Conservation (phyloP, 1,140 invertebrate species). For the Caenorhabditis briggsae region DNA sequence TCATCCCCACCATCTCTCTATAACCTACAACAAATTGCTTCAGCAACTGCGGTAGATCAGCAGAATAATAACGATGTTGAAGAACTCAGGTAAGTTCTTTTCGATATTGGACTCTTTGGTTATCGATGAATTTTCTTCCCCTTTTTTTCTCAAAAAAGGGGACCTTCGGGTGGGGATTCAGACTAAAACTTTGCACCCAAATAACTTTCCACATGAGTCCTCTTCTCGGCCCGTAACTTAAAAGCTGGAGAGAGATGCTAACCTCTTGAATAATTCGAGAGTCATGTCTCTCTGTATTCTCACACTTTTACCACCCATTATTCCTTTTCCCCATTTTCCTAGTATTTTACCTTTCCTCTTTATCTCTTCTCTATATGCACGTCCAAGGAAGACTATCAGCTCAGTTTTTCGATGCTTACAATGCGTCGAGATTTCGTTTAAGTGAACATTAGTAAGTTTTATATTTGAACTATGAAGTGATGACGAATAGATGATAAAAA, state of each 20-base stretch:
- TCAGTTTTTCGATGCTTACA: constrained; percentile 35
- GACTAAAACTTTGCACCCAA: constrained; percentile 9
- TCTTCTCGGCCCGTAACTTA: constrained; percentile 11
- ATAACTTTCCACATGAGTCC: constrained; percentile 47
- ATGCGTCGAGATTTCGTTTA: constrained; percentile 20
- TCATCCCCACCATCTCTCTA: constrained; percentile 44
- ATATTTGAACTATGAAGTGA: not conserved
- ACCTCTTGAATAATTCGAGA: constrained; percentile 53
- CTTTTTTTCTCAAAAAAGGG: not conserved
- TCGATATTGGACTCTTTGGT: not conserved
- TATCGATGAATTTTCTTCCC: not conserved
- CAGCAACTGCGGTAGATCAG: constrained; percentile 29
- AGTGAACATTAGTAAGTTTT: constrained; percentile 48
- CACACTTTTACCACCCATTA: constrained; percentile 50
- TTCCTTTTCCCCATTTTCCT: not conserved
- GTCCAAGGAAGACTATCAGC: constrained; percentile 47
- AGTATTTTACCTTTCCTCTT: constrained; percentile 15
- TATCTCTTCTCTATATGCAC: not conserved
- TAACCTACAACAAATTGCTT: constrained; percentile 45
- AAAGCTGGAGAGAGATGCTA: constrained; percentile 31
- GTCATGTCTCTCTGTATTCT: constrained; percentile 30
- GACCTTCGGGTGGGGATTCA: not conserved
- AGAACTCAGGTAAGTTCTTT: constrained; percentile 2
- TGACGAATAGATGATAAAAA: constrained; percentile 2
- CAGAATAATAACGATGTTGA: constrained; percentile 49